Percentiles rank a stretch among this genome's conserved stretches.
These are phyloP conservation scores for Polyommatus icarus DNA, from an alignment of 2,888 invertebrate genomes.

Conservation along the genomic window DNA sequence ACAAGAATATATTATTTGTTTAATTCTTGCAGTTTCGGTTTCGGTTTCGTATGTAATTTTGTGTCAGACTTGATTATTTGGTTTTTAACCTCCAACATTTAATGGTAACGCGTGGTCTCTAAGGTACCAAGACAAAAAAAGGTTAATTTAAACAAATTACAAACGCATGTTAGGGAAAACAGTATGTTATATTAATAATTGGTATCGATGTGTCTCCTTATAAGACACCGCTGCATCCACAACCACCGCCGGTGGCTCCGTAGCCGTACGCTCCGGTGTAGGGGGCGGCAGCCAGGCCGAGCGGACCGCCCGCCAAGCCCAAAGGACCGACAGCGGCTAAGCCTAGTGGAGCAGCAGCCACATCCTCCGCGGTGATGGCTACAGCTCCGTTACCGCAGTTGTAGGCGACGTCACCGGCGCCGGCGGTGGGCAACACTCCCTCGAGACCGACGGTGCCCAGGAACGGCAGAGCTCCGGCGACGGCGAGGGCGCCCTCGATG, in stretches of 20 bases:
- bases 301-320: background rate
- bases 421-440: constrained; percentile 45
- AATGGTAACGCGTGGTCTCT: too few species aligned
- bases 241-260: constrained; percentile 41
- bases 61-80: too few species aligned
- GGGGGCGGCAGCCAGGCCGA: constrained; percentile 23
- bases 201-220: background rate
- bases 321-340: constrained; percentile 30
- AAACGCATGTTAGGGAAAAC: too few species aligned
- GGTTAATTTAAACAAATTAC: too few species aligned
- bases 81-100: too few species aligned
- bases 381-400: constrained; percentile 45
- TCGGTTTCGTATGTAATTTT: too few species aligned
- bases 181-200: background rate
- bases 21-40: too few species aligned
- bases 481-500: constrained; percentile 46
- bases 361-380: constrained; percentile 42
- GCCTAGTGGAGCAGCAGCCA: constrained; percentile 32
- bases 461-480: constrained; percentile 48
- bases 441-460: constrained; percentile 47
- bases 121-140: too few species aligned
- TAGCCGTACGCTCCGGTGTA: background rate
- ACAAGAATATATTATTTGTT: too few species aligned
- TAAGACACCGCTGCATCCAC: constrained; percentile 39
- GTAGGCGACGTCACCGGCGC: constrained; percentile 45